phyloP scores from a whole-genome alignment of 2,113 vertebrate species.

The Alligator mississippiensis region DNA sequence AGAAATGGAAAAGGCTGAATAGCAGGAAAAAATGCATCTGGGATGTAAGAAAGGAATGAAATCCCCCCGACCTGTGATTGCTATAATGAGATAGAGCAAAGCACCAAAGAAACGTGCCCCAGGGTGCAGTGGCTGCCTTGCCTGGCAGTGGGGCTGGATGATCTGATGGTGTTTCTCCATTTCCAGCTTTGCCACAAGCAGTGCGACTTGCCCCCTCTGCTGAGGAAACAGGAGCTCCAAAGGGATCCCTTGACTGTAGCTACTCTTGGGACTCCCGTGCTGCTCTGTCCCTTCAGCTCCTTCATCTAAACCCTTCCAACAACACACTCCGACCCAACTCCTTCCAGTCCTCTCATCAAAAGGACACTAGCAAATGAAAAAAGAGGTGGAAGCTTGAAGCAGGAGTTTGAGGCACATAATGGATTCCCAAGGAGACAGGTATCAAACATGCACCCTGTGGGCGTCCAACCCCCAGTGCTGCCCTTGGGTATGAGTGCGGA shows the following conservation, averaged over 20 bases:
- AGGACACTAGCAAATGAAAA: background rate
- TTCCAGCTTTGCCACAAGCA: background rate
- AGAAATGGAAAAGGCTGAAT: background rate
- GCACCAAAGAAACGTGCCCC: background rate
- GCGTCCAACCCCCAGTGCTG: too few species aligned
- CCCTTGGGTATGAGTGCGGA: too few species aligned
- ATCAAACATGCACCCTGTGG: too few species aligned
- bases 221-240: background rate
- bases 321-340: background rate
- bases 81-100: background rate
- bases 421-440: too few species aligned
- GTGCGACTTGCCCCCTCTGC: background rate
- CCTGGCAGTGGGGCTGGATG: background rate
- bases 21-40: background rate
- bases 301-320: background rate
- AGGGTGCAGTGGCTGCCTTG: too few species aligned
- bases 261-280: too few species aligned
- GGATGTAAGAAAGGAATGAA: background rate
- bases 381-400: background rate
- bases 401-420: background rate
- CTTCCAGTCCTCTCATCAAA: background rate
- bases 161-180: background rate
- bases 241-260: background rate
- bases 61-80: background rate
- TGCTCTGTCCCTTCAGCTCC: too few species aligned